Conservation (phyloP, 1,140 invertebrate species). For the Helicoverpa zea region DNA sequence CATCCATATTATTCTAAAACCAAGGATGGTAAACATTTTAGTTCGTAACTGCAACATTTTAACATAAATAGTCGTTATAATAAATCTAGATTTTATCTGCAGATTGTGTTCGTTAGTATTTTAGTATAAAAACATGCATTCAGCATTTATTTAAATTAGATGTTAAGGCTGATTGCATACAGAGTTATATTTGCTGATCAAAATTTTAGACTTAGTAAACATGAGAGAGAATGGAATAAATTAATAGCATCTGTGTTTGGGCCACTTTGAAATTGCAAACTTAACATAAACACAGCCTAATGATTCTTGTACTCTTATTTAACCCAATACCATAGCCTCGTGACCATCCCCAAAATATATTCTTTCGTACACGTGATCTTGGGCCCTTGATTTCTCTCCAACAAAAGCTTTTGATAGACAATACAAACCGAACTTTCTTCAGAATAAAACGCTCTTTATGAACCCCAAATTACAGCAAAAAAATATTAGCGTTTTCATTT, state of each 20-base stretch:
- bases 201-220: too few relatives aligned
- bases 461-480: neutral
- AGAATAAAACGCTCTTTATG: constrained; percentile 13
- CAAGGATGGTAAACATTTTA: neutral
- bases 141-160: too few relatives aligned
- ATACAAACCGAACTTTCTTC: constrained; percentile 13
- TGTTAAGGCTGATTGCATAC: too few relatives aligned
- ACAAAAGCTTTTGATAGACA: neutral
- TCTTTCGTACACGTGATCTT: constrained; percentile 11
- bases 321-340: neutral
- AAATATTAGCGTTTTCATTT: constrained; percentile 8
- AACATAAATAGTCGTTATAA: neutral
- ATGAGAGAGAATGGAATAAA: too few relatives aligned
- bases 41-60: neutral
- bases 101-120: neutral
- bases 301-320: neutral
- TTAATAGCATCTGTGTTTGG: too few relatives aligned
- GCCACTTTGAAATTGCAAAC: too few relatives aligned
- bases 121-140: too few relatives aligned
- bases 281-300: too few relatives aligned
- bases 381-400: neutral
- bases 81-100: neutral
- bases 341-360: constrained; percentile 9
- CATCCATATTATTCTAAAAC: constrained; percentile 12
- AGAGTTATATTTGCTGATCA: too few relatives aligned